Evolutionary conservation across 2,888 invertebrate species (phyloP).

Genomic region (Macrosoma leucophasiata): DNA sequence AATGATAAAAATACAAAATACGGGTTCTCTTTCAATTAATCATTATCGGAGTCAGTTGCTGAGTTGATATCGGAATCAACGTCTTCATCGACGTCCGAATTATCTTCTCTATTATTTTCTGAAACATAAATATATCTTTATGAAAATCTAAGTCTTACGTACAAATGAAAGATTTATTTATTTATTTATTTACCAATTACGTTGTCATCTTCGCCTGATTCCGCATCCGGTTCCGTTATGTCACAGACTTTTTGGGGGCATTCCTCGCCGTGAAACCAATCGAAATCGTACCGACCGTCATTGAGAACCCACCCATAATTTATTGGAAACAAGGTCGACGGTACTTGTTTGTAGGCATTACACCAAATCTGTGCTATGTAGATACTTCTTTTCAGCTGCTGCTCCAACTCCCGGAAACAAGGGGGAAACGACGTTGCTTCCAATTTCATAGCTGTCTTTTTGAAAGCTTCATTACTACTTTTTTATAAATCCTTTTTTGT

Average conservation of each 20-base stretch:
- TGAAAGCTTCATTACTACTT: slow-evolving; percentile 23
- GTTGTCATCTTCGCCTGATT: slow-evolving; percentile 22
- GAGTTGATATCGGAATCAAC: slow-evolving; percentile 3
- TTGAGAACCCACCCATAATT: slow-evolving; percentile 25
- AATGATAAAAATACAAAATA: slow-evolving; percentile 1
- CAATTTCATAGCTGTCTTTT: slow-evolving; percentile 17
- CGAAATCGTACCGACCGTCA: no score
- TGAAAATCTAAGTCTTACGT: slow-evolving; percentile 13
- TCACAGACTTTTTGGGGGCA: slow-evolving; percentile 24
- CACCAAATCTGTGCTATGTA: slow-evolving; percentile 27
- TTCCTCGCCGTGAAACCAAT: slow-evolving; percentile 29
- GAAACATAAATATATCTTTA: slow-evolving; percentile 24
- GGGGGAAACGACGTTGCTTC: slow-evolving; percentile 21
- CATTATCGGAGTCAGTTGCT: slow-evolving; percentile 2
- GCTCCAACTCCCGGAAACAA: slow-evolving; percentile 21
- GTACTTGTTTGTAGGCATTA: slow-evolving; percentile 26
- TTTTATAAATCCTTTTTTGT: slow-evolving; percentile 26
- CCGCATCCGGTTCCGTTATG: slow-evolving; percentile 22
- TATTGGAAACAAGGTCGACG: slow-evolving; percentile 26
- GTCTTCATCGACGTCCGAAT: slow-evolving; percentile 21
- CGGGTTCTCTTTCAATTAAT: slow-evolving; percentile 11
- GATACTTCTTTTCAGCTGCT: slow-evolving; percentile 23
- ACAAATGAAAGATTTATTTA: slow-evolving; percentile 11
- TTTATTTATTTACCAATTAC: slow-evolving; percentile 20
- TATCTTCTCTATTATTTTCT: slow-evolving; percentile 27